Percentiles rank a stretch among this genome's conserved stretches.
These are phyloP conservation scores for Ceuthmochares aereus DNA, from an alignment of 2,113 vertebrate species.

Conservation along the genomic window DNA sequence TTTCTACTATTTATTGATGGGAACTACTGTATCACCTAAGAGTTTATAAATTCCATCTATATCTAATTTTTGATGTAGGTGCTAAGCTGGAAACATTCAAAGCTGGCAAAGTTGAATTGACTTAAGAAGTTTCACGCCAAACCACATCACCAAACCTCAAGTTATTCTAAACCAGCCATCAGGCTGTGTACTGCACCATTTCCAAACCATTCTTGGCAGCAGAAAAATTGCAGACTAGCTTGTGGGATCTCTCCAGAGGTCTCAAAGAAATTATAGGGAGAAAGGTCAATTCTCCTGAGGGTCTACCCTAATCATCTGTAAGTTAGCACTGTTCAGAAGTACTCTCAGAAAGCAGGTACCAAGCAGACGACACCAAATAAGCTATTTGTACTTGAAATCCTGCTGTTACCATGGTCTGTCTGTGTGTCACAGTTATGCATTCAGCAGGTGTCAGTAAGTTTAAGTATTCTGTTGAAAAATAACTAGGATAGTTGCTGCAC, in stretches of 20 bases:
- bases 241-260: not conserved
- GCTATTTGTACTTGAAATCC: not conserved
- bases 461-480: not conserved
- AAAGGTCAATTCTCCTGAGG: not conserved
- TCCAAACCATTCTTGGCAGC: not conserved
- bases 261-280: not conserved
- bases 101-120: not conserved
- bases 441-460: not conserved
- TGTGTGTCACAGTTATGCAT: not conserved
- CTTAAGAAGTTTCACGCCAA: not conserved
- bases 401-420: rapidly evolving
- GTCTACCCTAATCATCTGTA: not conserved
- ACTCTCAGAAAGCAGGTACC: not conserved
- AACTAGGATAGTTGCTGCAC: not conserved
- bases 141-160: not conserved
- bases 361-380: not conserved
- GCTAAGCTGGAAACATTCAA: not conserved
- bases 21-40: not conserved
- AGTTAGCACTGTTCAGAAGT: not conserved
- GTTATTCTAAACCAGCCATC: not conserved
- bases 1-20: not conserved
- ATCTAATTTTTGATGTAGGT: not conserved
- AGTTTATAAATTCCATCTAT: not conserved
- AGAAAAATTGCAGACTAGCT: not conserved
- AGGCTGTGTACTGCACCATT: not conserved